These are phyloP conservation scores for Chrysodeixis includens DNA, from an alignment of 2,888 invertebrate genomes.

Conservation along the genomic window DNA sequence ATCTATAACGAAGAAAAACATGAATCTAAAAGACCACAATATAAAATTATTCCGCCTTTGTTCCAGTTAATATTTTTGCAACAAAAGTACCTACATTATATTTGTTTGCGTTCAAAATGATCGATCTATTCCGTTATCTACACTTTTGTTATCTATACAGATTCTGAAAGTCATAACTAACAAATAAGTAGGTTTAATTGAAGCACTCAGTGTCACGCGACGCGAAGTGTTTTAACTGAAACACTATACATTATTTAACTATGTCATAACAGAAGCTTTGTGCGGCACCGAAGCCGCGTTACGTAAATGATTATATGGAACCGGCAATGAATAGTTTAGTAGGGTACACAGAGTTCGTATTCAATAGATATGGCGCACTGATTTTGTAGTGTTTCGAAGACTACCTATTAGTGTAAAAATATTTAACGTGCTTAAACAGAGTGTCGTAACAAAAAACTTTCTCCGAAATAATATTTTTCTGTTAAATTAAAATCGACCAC, in stretches of 20 bases:
- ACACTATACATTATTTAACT: slow-evolving; percentile 77
- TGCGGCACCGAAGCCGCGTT: slow-evolving; percentile 60
- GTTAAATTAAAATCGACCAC: too few relatives aligned
- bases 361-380: slow-evolving; percentile 17
- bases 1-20: too few relatives aligned
- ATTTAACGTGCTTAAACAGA: too few relatives aligned
- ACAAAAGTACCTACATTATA: too few relatives aligned
- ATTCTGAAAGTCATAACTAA: slow-evolving; percentile 57
- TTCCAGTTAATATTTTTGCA: too few relatives aligned
- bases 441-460: too few relatives aligned
- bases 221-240: slow-evolving; percentile 73
- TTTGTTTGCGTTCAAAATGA: background rate
- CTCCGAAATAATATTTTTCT: too few relatives aligned
- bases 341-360: slow-evolving; percentile 49
- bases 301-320: slow-evolving; percentile 80
- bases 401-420: too few relatives aligned
- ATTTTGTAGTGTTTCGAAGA: too few relatives aligned
- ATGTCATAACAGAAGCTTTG: slow-evolving; percentile 63
- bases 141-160: slow-evolving; percentile 15
- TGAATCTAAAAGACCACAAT: too few relatives aligned
- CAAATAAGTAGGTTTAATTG: slow-evolving; percentile 60
- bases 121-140: background rate
- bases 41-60: too few relatives aligned
- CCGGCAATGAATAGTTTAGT: slow-evolving; percentile 73
- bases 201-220: slow-evolving; percentile 59